phyloP scores from a whole-genome alignment of 2,797 vertebrate species.

The Silurus aristotelis region DNA sequence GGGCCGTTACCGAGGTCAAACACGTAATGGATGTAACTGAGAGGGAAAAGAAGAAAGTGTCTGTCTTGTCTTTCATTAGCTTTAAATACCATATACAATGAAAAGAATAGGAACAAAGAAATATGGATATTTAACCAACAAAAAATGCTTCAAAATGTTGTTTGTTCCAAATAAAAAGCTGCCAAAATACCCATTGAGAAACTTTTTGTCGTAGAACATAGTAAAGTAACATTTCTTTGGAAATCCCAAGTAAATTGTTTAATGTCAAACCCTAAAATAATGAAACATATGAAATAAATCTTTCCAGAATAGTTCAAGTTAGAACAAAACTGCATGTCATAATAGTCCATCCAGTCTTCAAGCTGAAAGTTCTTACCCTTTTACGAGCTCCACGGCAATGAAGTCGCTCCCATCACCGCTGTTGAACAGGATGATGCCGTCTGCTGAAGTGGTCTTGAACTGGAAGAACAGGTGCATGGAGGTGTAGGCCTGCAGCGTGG shows the following conservation, averaged over 20 bases:
- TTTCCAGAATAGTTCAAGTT: not conserved
- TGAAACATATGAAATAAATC: not conserved
- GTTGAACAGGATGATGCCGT: constrained; percentile 97
- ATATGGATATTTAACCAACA: no score
- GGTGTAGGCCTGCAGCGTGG: constrained; percentile 95
- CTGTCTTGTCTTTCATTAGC: constrained; percentile 50
- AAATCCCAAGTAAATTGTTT: not conserved
- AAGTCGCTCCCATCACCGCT: constrained; percentile 98
- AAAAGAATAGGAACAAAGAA: not conserved
- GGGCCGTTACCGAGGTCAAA: constrained; percentile 97
- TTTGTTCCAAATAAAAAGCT: not conserved
- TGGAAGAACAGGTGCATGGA: constrained; percentile 99
- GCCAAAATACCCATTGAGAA: not conserved
- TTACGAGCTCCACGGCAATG: constrained; percentile 96
- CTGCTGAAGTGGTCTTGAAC: constrained; percentile 95
- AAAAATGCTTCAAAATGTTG: no score
- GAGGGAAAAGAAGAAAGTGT: constrained; percentile 13
- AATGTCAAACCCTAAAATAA: not conserved
- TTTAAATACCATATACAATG: not conserved
- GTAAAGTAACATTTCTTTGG: no score
- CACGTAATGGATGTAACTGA: constrained; percentile 90
- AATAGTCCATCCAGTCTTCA: not conserved
- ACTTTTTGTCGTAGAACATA: not conserved
- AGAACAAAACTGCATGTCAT: not conserved
- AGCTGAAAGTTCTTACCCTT: constrained; percentile 80